Evolutionary conservation across 2,797 vertebrate genomes (phyloP).

Genomic region (Hylomyscus alleni): DNA sequence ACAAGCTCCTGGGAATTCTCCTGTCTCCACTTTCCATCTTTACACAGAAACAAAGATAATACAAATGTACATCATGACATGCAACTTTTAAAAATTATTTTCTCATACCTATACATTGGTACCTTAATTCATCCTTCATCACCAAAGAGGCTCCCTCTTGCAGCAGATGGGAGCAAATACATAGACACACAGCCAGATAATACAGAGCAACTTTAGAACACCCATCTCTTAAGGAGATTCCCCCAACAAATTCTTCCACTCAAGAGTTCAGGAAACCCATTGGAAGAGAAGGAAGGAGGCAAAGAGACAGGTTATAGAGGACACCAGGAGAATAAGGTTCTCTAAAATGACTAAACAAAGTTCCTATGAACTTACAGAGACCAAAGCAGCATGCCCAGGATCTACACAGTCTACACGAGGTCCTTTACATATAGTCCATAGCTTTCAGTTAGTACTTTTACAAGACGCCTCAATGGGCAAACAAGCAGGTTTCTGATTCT

Average conservation of each 20-base stretch:
- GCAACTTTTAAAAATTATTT: neutral
- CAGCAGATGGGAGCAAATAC: neutral
- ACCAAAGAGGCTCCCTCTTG: neutral
- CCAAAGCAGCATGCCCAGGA: neutral
- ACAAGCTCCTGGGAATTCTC: neutral
- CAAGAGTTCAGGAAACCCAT: neutral
- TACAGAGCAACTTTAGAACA: neutral
- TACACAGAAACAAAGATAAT: neutral
- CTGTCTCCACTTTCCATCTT: no score
- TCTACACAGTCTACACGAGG: neutral
- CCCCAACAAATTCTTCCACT: no score
- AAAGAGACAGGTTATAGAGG: neutral
- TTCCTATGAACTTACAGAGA: neutral
- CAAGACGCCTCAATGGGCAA: neutral
- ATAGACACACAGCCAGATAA: neutral
- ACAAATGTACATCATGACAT: neutral
- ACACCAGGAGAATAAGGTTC: neutral
- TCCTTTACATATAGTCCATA: neutral
- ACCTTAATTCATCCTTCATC: neutral
- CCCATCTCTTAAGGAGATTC: no score
- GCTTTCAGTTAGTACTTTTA: neutral
- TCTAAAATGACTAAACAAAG: neutral
- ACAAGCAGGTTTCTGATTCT: neutral
- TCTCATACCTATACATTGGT: neutral
- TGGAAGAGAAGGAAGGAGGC: neutral